Percentiles rank a stretch among this genome's conserved stretches.
Evolutionary conservation across 2,888 invertebrate genomes (phyloP).

Genomic region (Dasysyrphus tricinctus): DNA sequence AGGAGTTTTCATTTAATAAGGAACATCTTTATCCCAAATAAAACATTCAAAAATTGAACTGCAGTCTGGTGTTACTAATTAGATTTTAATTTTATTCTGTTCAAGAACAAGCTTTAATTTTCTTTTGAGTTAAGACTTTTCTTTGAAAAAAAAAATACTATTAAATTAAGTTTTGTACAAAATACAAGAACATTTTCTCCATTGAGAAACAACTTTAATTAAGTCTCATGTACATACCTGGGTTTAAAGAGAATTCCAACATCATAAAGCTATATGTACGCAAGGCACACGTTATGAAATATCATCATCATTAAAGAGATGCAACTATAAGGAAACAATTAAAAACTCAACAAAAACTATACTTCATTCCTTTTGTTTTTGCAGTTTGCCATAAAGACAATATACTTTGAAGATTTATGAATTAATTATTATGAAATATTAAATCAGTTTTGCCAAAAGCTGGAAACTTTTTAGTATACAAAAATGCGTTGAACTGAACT

Average conservation of each 20-base stretch:
- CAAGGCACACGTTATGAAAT: too few relatives aligned
- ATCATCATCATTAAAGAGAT: too few relatives aligned
- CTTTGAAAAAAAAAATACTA: background rate
- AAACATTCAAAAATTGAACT: background rate
- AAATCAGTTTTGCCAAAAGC: background rate
- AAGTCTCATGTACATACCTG: too few relatives aligned
- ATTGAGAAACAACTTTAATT: background rate
- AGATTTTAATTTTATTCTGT: background rate
- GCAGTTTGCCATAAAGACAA: background rate
- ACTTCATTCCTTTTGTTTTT: background rate
- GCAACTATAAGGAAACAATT: background rate
- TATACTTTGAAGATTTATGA: background rate
- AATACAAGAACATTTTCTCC: background rate
- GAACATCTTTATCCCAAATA: background rate
- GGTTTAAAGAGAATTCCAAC: too few relatives aligned
- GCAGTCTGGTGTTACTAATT: background rate
- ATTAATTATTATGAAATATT: background rate
- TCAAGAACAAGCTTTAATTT: background rate
- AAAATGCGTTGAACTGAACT: too few relatives aligned
- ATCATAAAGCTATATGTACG: too few relatives aligned
- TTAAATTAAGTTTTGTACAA: background rate
- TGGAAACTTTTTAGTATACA: background rate
- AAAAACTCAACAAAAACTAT: background rate
- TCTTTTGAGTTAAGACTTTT: background rate
- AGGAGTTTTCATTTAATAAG: background rate